Evolutionary conservation across 2,888 invertebrate genomes (phyloP).

Genomic region (Himalopsyche anomala): DNA sequence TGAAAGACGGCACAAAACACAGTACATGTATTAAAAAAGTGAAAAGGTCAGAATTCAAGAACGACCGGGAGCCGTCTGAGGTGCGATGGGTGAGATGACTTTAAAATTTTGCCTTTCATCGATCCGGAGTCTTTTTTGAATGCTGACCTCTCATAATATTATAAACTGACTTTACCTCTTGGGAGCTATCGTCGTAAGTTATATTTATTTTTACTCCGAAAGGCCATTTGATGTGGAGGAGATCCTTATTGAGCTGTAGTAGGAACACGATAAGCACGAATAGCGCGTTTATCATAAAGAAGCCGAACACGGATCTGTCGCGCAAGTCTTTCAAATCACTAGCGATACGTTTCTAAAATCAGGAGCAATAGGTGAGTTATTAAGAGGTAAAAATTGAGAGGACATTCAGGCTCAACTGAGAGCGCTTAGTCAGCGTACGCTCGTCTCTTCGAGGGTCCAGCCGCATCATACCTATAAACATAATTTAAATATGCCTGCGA

Average conservation of each 20-base stretch:
- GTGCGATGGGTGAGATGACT: neutral
- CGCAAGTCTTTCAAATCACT: conserved; percentile 94
- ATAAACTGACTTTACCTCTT: conserved; percentile 86
- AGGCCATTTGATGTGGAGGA: conserved; percentile 97
- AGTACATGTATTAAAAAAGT: conserved; percentile 67
- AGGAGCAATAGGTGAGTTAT: conserved; percentile 46
- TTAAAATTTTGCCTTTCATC: neutral
- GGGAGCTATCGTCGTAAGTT: conserved; percentile 91
- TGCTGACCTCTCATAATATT: conserved; percentile 60
- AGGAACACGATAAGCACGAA: conserved; percentile 99
- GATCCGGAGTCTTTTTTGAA: conserved; percentile 63
- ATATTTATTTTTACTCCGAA: conserved; percentile 96
- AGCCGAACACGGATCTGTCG: conserved; percentile 96
- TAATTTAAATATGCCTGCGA: too few species aligned
- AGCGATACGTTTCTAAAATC: conserved; percentile 92
- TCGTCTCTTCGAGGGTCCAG: too few species aligned
- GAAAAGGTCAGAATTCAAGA: conserved; percentile 76
- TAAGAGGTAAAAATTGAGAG: too few species aligned
- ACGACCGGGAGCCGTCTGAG: conserved; percentile 73
- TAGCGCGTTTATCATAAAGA: conserved; percentile 99
- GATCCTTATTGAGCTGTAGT: conserved; percentile 98
- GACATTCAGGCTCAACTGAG: too few species aligned
- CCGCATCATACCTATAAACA: too few species aligned
- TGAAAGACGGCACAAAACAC: conserved; percentile 79
- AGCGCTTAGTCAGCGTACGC: too few species aligned